These are phyloP conservation scores for Nineta flava DNA, from an alignment of 2,888 invertebrate species.

Conservation along the genomic window DNA sequence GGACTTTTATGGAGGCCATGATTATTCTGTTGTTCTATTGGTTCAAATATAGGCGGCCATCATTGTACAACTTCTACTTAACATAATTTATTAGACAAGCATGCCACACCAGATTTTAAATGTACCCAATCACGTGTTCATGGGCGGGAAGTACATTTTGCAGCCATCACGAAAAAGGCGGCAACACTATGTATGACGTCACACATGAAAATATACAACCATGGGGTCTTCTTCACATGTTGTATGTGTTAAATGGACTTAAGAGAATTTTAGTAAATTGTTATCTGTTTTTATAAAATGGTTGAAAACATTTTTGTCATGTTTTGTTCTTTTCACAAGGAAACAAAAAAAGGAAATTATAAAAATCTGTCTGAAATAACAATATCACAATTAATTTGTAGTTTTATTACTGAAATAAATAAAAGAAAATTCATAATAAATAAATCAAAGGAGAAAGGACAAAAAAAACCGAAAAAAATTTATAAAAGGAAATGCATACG, in stretches of 20 bases:
- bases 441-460: too few species aligned
- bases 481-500: too few species aligned
- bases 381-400: too few species aligned
- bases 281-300: neutral
- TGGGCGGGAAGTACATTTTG: conserved; percentile 14
- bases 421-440: too few species aligned
- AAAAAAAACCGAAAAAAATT: too few species aligned
- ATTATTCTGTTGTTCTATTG: conserved; percentile 23
- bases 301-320: neutral
- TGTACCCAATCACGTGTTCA: conserved; percentile 20
- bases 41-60: conserved; percentile 31
- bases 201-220: neutral
- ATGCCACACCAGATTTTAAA: conserved; percentile 19
- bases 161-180: conserved; percentile 26
- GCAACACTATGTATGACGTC: conserved; percentile 9
- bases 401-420: too few species aligned
- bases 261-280: too few species aligned
- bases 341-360: neutral
- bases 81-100: conserved; percentile 22
- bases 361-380: neutral
- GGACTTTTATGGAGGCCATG: neutral
- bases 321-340: neutral
- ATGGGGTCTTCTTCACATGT: too few species aligned
- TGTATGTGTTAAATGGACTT: too few species aligned
- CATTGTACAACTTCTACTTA: conserved; percentile 26